These are phyloP conservation scores for Sceloporus undulatus DNA, from an alignment of 2,113 vertebrate species.

Conservation along the genomic window DNA sequence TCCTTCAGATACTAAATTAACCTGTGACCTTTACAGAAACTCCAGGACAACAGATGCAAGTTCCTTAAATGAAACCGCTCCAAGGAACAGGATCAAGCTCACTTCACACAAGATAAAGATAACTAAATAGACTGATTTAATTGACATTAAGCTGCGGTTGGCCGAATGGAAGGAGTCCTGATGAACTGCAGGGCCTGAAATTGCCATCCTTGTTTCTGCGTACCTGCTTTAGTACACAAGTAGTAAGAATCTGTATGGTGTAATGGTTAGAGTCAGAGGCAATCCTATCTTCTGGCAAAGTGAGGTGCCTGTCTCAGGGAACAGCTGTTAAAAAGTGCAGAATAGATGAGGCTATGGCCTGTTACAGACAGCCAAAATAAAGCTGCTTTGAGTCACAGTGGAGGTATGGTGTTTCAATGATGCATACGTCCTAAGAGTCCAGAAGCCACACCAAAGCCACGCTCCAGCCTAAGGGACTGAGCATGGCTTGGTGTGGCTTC, in stretches of 20 bases:
- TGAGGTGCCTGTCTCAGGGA: neutral
- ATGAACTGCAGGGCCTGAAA: neutral
- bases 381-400: too few species aligned
- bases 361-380: too few species aligned
- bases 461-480: too few species aligned
- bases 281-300: too few species aligned
- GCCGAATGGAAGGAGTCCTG: neutral
- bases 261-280: neutral
- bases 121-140: neutral
- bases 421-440: too few species aligned
- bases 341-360: too few species aligned
- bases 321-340: too few species aligned
- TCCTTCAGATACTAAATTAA: slow-evolving; percentile 9
- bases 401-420: too few species aligned
- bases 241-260: neutral
- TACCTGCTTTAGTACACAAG: neutral
- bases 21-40: slow-evolving; percentile 18
- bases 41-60: slow-evolving; percentile 17
- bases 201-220: neutral
- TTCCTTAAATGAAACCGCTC: slow-evolving; percentile 13
- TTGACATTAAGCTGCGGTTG: neutral
- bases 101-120: neutral
- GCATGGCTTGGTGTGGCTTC: too few species aligned
- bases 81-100: neutral
- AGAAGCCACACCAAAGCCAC: too few species aligned